Base-by-base conservation (phyloP, 2,888 invertebrate genomes). In the Diarsia dahlii region DNA sequence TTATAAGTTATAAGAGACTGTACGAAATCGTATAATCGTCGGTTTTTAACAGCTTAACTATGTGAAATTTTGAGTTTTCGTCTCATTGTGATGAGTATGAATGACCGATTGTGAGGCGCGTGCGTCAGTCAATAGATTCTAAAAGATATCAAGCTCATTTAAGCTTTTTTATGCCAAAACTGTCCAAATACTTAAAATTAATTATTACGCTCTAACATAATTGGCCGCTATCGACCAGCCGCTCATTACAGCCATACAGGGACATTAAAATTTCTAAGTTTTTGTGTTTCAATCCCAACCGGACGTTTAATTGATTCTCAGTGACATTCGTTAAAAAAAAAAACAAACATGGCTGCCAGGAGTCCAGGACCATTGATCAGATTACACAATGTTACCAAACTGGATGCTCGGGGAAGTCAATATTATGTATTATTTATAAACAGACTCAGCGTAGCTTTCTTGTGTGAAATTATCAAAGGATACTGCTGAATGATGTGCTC, bases 31-130 rank as follows among this genome's bases (percentile, higher is more conserved):
- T 94, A 94, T 96, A 96, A 96, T 96, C 95, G 95, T 91, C 74
- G 92, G 94, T 94, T 93, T 95, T 95, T 95, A 95, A 95, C 93
- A 90, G 94, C 94, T 93, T 96, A 96, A 96, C 96, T 96, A 96
- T 96, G 96, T 93, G 96, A 96, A 96, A 95, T 85, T 92, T 92
- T 89, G 88, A 90, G 91, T 93, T 94, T 95, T 93, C 89, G 92
- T 90, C 92, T 94, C 92, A 95, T 96, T 96, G 96, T 96, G 91
- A 91, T 90, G 90, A 89, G 89, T 88, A 86, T 88, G 92, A 93
- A 94, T 93, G 88, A 62, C 81, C 79, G 78, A 82, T 84, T 87
- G 79, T 82, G 69, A 63, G 52, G 63, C 75, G 74, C 81, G 73
- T 80, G 78, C 84, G 77, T 83, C 87, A 71, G 64, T 78, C 67